These are phyloP conservation scores for Brienomyrus brachyistius DNA, from an alignment of 2,113 vertebrate genomes.

Conservation along the genomic window DNA sequence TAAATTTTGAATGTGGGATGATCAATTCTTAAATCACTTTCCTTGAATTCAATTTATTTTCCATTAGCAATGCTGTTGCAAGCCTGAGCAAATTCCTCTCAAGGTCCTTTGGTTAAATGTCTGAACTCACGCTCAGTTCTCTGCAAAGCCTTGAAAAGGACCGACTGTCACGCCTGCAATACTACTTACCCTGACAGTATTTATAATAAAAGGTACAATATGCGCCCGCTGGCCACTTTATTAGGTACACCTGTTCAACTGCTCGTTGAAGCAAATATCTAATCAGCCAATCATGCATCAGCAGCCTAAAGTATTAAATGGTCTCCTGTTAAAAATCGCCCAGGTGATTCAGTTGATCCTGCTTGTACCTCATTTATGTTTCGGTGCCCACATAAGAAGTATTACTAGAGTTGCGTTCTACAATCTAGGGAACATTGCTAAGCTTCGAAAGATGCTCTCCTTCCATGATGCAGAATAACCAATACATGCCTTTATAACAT, in stretches of 20 bases:
- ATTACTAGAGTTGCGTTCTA: too few species aligned
- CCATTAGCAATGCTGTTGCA: neutral
- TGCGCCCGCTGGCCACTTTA: neutral
- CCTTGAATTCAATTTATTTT: neutral
- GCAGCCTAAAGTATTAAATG: neutral
- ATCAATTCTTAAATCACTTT: neutral
- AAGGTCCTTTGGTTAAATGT: neutral
- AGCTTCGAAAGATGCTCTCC: too few species aligned
- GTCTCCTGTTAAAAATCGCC: too few species aligned
- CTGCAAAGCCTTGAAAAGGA: neutral
- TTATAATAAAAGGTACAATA: neutral
- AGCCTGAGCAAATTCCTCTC: neutral
- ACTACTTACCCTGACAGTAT: neutral
- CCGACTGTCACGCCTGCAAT: neutral
- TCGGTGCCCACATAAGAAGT: neutral
- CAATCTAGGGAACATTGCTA: too few species aligned
- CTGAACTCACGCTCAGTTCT: neutral
- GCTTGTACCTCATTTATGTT: too few species aligned
- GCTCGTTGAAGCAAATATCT: neutral
- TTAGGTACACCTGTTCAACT: neutral
- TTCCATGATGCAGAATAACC: too few species aligned
- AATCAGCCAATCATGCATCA: neutral
- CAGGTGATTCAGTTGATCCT: neutral
- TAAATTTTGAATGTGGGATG: neutral
- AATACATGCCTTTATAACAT: too few species aligned